Conservation (phyloP, 2,888 invertebrate genomes). For the Sarcophaga variegata region DNA sequence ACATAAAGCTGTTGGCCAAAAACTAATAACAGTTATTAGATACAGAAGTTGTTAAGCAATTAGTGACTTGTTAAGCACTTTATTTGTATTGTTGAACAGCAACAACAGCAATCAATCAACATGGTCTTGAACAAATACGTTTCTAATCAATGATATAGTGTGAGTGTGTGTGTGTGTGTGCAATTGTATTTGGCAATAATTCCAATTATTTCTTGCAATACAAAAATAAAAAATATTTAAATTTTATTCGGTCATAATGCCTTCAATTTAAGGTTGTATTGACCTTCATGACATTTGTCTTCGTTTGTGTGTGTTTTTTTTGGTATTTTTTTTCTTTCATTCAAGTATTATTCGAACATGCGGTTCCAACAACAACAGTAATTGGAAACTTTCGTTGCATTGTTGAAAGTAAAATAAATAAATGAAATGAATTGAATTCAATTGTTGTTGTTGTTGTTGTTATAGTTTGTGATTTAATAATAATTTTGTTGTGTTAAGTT, state of each 20-base stretch:
- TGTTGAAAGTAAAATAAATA: slow-evolving; percentile 46
- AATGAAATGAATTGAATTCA: neutral
- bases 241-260: slow-evolving; percentile 37
- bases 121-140: neutral
- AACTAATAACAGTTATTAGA: slow-evolving; percentile 65
- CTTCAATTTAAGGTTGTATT: slow-evolving; percentile 43
- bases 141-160: too few species aligned
- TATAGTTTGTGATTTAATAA: slow-evolving; percentile 9
- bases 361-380: slow-evolving; percentile 10
- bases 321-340: neutral
- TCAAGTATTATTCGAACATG: slow-evolving; percentile 1
- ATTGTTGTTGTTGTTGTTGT: slow-evolving; percentile 14
- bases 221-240: neutral
- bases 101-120: slow-evolving; percentile 47
- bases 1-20: slow-evolving; percentile 34
- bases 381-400: slow-evolving; percentile 43
- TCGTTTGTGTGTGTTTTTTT: neutral
- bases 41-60: slow-evolving; percentile 65
- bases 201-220: slow-evolving; percentile 2
- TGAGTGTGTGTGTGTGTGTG: too few species aligned
- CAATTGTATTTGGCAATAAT: slow-evolving; percentile 32
- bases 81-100: slow-evolving; percentile 58
- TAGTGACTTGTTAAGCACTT: slow-evolving; percentile 66
- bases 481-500: neutral
- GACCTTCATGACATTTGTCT: slow-evolving; percentile 37